Percentiles rank a stretch among this genome's conserved stretches.
Conservation (phyloP, 2,888 invertebrate species). For the Lomographa bimaculata region DNA sequence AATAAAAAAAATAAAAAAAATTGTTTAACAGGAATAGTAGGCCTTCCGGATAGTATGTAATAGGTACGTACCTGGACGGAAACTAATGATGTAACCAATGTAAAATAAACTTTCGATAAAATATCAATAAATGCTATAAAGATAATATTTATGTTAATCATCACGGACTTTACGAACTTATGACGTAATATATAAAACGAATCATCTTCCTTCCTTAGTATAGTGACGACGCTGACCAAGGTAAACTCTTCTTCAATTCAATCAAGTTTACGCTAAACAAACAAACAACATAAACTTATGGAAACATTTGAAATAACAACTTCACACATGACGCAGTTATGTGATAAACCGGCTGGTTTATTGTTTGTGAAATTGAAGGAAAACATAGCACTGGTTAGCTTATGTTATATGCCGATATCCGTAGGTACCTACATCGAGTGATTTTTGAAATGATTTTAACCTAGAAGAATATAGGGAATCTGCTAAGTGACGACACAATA, state of each 20-base stretch:
- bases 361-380: conserved; percentile 44
- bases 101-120: too few species aligned
- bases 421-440: conserved; percentile 1
- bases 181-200: conserved; percentile 33
- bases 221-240: conserved; percentile 27
- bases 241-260: conserved; percentile 9
- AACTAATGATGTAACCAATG: too few species aligned
- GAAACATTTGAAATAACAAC: conserved; percentile 21
- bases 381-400: conserved; percentile 31
- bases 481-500: conserved; percentile 35
- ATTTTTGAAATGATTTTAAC: too few species aligned
- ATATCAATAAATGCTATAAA: too few species aligned
- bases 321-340: conserved; percentile 37
- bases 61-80: too few species aligned
- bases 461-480: conserved; percentile 9
- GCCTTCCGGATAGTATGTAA: too few species aligned
- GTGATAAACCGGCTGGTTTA: conserved; percentile 28
- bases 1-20: too few species aligned
- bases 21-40: too few species aligned
- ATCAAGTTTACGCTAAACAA: conserved; percentile 18
- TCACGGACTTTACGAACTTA: conserved; percentile 15
- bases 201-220: conserved; percentile 39
- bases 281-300: conserved; percentile 14
- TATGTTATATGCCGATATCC: too few species aligned
- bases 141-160: conserved; percentile 24